Evolutionary conservation across 2,113 vertebrate genomes (phyloP).

Genomic region (Grallaria varia): DNA sequence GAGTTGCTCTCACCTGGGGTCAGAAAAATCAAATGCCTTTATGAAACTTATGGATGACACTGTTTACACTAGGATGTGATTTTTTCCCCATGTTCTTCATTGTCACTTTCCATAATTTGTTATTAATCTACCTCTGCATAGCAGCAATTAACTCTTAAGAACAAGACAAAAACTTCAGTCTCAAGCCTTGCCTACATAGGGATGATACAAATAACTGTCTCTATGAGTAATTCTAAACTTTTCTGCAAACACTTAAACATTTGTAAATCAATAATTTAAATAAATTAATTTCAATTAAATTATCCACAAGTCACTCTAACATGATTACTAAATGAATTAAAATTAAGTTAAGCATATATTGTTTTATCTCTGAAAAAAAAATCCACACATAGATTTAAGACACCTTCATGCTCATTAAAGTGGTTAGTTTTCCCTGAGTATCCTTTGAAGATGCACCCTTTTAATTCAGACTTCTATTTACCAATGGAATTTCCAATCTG

Average conservation of each 20-base stretch:
- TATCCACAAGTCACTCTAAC: neutral
- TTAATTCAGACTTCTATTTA: neutral
- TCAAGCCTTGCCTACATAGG: neutral
- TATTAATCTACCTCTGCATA: neutral
- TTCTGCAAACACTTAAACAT: neutral
- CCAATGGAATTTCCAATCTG: neutral
- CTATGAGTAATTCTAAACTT: neutral
- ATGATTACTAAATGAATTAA: neutral
- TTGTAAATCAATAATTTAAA: neutral
- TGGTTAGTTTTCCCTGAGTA: neutral
- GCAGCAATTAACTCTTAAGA: neutral
- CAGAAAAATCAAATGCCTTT: neutral
- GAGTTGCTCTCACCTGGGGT: constrained; percentile 91
- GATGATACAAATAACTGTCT: neutral
- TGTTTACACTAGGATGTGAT: neutral
- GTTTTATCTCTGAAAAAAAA: neutral
- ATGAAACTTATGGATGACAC: neutral
- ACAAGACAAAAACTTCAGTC: neutral
- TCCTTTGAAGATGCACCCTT: neutral
- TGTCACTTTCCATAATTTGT: neutral
- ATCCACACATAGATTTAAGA: neutral
- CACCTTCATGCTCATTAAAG: neutral
- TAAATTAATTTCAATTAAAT: neutral
- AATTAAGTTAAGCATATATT: neutral
- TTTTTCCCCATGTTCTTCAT: neutral